Base-by-base conservation (phyloP, 2,113 vertebrate genomes). In the Brachyhypopomus gauderio region DNA sequence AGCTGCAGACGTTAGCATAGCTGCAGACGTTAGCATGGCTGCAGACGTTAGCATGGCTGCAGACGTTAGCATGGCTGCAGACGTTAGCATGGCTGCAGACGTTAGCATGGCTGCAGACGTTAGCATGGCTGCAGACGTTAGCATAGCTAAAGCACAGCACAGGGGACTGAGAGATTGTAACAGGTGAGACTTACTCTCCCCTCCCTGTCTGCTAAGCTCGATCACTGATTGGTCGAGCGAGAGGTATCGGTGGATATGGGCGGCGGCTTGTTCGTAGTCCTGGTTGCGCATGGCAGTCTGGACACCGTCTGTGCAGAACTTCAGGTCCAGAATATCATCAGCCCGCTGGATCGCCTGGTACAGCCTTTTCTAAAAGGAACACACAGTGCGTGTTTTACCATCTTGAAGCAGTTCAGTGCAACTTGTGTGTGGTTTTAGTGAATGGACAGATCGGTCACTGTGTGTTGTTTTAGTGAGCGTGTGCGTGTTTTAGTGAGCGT, bases 271-370 rank as follows among this genome's bases (percentile, higher is more conserved):
- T 20, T 99, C 98, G 0, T 96, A 99, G 77, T 99, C 97, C 84
- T 99, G 97, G 41, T 92, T 97, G 6, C 90, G 93, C 83, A 99
- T 90, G 23, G 98, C 95, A 1, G 95, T 97, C 85, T 98, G 97
- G 70, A 99, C 98, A 4, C 98, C 98, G 17, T 99, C 98, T 75
- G 96, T 99, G 90, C 98, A 99, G 92, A 99, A 99, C 92, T 98
- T 98, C 81, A 99, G 91, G 85, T 99, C 97, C 12, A 99, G 93
- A 88, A 99, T 99, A 79, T 99, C 98, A 0, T 99, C 97, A 12
- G 96, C 95, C 80, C 97, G 95, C 89, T 99, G 97, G 86, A 99
- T 99, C 78, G 97, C 97, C 72, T 98, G 98, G 86, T 99, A 99
- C 76, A 99, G 94, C n/a, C 96, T 94, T 58, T 97, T 98, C 97